A percentile compares a stretch with the other conserved stretches of the same genome.
phyloP scores from a whole-genome alignment of 2,113 vertebrate species.

The Lasiurus borealis region DNA sequence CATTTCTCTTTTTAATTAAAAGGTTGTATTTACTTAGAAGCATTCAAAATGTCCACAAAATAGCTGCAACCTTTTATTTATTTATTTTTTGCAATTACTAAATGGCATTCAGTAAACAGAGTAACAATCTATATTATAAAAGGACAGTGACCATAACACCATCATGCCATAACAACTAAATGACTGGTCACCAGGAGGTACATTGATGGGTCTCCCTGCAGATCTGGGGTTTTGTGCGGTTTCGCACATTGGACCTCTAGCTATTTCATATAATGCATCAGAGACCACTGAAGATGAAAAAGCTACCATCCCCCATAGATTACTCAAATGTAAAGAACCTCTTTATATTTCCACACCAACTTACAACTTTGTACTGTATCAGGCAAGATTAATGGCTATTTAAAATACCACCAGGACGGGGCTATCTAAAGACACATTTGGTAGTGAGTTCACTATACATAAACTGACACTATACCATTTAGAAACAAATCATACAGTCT shows the following conservation, averaged over 20 bases:
- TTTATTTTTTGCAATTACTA: not conserved
- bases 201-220: too few species aligned
- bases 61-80: constrained; percentile 85
- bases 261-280: not conserved
- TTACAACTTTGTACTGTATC: constrained; percentile 93
- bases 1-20: constrained; percentile 72
- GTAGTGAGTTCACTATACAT: constrained; percentile 37
- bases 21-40: constrained; percentile 96
- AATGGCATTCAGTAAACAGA: not conserved
- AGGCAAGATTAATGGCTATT: constrained; percentile 93
- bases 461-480: constrained; percentile 92
- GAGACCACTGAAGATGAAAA: constrained; percentile 82
- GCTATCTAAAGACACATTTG: constrained; percentile 48
- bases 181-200: too few species aligned
- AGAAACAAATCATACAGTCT: constrained; percentile 96
- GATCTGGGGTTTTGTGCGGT: too few species aligned
- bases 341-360: constrained; percentile 91
- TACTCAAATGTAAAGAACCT: constrained; percentile 94
- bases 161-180: too few species aligned
- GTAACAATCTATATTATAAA: not conserved
- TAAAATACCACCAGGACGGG: constrained; percentile 75
- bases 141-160: too few species aligned
- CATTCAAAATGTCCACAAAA: constrained; percentile 98
- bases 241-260: too few species aligned
- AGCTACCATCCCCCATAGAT: constrained; percentile 91